Base-by-base conservation (phyloP, 2,888 invertebrate genomes). In the Heliconius ethilla region DNA sequence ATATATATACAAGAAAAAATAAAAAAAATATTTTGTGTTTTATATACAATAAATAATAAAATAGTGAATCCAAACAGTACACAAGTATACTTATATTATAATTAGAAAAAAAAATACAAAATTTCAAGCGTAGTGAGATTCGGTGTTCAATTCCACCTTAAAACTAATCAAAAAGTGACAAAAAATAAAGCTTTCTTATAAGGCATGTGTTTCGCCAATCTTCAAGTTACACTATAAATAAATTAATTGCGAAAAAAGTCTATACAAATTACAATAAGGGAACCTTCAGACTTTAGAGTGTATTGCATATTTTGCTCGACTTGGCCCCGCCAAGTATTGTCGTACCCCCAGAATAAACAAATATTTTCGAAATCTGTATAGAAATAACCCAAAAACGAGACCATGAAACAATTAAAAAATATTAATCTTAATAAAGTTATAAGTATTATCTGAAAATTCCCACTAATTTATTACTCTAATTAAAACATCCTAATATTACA, bases 131-230 rank as follows among this genome's bases (percentile, higher is more conserved):
- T 78, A 79, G 75, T 70, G 76, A 78, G 70, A 76, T 69, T 69
- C 74, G 59, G 78, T 75, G 79, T 73, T 51, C 59, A 59, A 45
- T 67, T 55, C 40, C 65, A 79, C 73, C 75, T 67, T 77, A 79
- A 78, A 79, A 77, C 75, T 75, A 78, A 75, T 67, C 63, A 82
- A 79, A 82, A 77, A 73, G 75, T 79, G 77, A 76, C 72, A 77
- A 79, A 78, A 67, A 66, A 78, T 80, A 81, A 81, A 81, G 80
- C 80, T 79, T 76, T 66, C 65, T 75, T 78, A 76, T 51, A 80
- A 76, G 73, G 75, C 75, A 75, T 77, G 25, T 40, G 70, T 70
- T 75, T 37, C 59, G 33, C 76, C 75, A 55, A 37, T 37, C 29
- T 27, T 40, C 62, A 59, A 78, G 63, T 78, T 70, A 78, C 6